These are phyloP conservation scores for Tetrax tetrax DNA, from an alignment of 2,113 vertebrate species.

Conservation along the genomic window DNA sequence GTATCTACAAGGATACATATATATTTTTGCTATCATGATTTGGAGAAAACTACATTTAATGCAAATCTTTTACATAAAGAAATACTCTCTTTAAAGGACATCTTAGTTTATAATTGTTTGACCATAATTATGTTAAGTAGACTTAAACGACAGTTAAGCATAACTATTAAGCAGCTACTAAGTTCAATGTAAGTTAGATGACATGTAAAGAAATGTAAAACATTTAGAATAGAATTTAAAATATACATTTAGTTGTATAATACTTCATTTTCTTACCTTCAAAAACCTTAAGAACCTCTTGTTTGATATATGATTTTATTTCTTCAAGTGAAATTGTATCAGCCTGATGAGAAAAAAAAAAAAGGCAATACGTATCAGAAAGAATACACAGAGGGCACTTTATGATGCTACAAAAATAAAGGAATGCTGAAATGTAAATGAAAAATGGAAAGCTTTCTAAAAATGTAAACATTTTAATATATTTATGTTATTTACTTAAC, in stretches of 20 bases:
- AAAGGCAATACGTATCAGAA: not conserved
- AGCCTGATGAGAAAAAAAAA: slow-evolving; percentile 73
- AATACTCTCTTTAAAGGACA: not conserved
- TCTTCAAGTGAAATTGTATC: slow-evolving; percentile 86
- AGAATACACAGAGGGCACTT: not conserved
- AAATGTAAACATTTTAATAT: not conserved
- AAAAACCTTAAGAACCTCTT: slow-evolving; percentile 89
- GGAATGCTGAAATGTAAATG: not conserved
- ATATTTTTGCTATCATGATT: not conserved
- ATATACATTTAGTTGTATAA: not conserved
- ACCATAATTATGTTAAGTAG: not conserved
- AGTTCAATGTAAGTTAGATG: not conserved
- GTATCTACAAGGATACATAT: not conserved
- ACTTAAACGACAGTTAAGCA: not conserved
- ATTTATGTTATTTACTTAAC: not conserved
- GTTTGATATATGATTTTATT: slow-evolving; percentile 89
- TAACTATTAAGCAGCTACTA: not conserved
- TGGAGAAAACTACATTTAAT: not conserved
- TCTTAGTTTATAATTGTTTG: not conserved
- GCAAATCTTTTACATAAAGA: not conserved
- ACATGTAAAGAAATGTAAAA: not conserved
- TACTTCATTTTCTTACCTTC: slow-evolving; percentile 83
- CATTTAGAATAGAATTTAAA: not conserved
- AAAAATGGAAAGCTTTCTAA: not conserved
- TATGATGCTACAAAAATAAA: not conserved